These are phyloP conservation scores for Nesometra sesokonis DNA, from an alignment of 35 echinoderm and acorn worm species.

Conservation along the genomic window DNA sequence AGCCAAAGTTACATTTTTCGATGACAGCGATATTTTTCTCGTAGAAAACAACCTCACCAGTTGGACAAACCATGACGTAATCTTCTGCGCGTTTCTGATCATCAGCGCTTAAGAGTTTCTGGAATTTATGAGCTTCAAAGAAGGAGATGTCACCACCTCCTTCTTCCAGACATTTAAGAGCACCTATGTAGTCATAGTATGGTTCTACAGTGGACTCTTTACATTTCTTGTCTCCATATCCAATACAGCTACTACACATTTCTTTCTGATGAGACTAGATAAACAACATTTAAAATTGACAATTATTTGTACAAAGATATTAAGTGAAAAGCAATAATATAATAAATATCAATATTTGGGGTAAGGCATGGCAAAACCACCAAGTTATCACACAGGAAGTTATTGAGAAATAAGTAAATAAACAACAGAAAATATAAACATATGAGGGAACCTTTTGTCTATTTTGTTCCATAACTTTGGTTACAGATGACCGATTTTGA, in stretches of 20 bases:
- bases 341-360: too few relatives aligned
- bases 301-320: too few relatives aligned
- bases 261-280: slow-evolving; percentile 49
- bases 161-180: slow-evolving; percentile 51
- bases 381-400: too few relatives aligned
- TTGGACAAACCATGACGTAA: slow-evolving; percentile 42
- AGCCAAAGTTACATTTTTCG: slow-evolving; percentile 43
- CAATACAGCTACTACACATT: slow-evolving; percentile 38
- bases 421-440: too few relatives aligned
- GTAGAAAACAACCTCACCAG: slow-evolving; percentile 46
- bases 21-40: slow-evolving; percentile 11
- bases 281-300: neutral
- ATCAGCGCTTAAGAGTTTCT: neutral
- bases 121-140: slow-evolving; percentile 40
- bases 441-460: too few relatives aligned
- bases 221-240: slow-evolving; percentile 19
- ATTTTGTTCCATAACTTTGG: too few relatives aligned
- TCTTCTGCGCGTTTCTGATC: neutral
- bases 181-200: slow-evolving; percentile 40
- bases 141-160: slow-evolving; percentile 65
- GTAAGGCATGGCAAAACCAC: too few relatives aligned
- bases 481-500: too few relatives aligned
- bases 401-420: too few relatives aligned
- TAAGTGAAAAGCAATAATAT: too few relatives aligned
- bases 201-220: slow-evolving; percentile 17